These are phyloP conservation scores for Toxotes lorentzi DNA, from an alignment of 2,797 vertebrate genomes.

Conservation along the genomic window DNA sequence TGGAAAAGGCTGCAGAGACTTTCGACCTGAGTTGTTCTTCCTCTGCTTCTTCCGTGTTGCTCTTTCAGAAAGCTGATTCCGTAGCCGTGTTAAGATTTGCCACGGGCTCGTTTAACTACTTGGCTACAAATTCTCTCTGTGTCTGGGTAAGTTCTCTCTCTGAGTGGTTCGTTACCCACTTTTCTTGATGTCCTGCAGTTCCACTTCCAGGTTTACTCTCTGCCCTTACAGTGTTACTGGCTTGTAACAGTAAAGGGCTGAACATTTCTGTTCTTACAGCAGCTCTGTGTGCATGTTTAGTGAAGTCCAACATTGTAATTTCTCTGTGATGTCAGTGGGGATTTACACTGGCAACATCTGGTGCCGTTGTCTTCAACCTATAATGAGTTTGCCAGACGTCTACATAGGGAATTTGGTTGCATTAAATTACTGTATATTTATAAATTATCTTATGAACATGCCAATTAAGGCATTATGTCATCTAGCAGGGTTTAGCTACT, in stretches of 20 bases:
- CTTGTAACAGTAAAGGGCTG: slow-evolving; percentile 14
- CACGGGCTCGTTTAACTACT: slow-evolving; percentile 24
- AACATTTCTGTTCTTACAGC: neutral
- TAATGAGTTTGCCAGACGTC: no score
- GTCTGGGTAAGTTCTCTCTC: slow-evolving; percentile 14
- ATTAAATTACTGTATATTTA: no score
- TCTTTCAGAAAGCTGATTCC: slow-evolving; percentile 19
- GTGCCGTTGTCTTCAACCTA: no score
- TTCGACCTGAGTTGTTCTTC: slow-evolving; percentile 19
- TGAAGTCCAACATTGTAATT: neutral
- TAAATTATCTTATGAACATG: no score
- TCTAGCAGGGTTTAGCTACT: no score
- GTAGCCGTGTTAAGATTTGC: slow-evolving; percentile 14
- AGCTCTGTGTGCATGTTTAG: slow-evolving; percentile 7
- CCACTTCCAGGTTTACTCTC: slow-evolving; percentile 16
- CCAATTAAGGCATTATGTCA: no score
- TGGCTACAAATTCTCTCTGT: slow-evolving; percentile 20
- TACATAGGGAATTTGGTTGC: no score
- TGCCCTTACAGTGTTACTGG: slow-evolving; percentile 19
- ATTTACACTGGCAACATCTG: slow-evolving; percentile 16
- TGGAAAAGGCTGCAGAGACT: slow-evolving; percentile 26
- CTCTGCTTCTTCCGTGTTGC: slow-evolving; percentile 7
- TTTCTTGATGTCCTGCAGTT: slow-evolving; percentile 29
- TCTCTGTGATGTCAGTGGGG: slow-evolving; percentile 23
- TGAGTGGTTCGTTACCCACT: slow-evolving; percentile 13